Base-by-base conservation (phyloP, 2,888 invertebrate genomes). In the Acanthosepion esculentum region DNA sequence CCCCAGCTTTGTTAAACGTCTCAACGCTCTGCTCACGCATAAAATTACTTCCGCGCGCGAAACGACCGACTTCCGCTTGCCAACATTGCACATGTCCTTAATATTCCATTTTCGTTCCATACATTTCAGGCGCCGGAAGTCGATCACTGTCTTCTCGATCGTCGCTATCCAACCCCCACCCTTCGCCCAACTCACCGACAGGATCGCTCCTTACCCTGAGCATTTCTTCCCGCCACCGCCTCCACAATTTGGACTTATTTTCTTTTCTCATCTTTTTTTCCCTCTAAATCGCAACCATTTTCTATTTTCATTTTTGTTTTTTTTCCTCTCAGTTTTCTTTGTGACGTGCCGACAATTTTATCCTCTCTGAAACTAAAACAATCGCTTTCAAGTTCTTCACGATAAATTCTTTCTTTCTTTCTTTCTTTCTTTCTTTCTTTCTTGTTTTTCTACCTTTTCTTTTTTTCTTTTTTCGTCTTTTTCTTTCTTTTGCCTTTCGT, bases 41-140 rank as follows among this genome's bases (percentile, higher is more conserved):
- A 26, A 93, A 93, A 93, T 93, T 93, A 93, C 92, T 93, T 93
- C 92, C 92, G 92, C 53, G n/a, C n/a, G 53, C 50, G 53, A 53
- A 93, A 93, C 92, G 92, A 93, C 50, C 92, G 92, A 50, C 92
- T 93, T 93, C 92, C 92, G 92, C n/a, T 93, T 53, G 48, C 92
- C 92, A 93, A 93, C 92, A 93, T 93, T 53, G 26, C 50, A 50
- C 53, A 93, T 48, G 48, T 93, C 92, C 92, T 93, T 93, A 93
- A 93, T 93, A 93, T 93, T 93, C 92, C 53, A 93, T 93, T 93
- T 93, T 50, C 92, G n/a, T 93, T 53, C 92, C 50, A 93, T 48
- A 53, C 53, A 93, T 93, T 93, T 93, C 92, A 93, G 50, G n/a
- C 92, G 53, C 92, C 92, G 92, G 92, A 93, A 93, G 53, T 50